These are phyloP conservation scores for Cotesia glomerata DNA, from an alignment of 1,140 invertebrate genomes.

Conservation along the genomic window DNA sequence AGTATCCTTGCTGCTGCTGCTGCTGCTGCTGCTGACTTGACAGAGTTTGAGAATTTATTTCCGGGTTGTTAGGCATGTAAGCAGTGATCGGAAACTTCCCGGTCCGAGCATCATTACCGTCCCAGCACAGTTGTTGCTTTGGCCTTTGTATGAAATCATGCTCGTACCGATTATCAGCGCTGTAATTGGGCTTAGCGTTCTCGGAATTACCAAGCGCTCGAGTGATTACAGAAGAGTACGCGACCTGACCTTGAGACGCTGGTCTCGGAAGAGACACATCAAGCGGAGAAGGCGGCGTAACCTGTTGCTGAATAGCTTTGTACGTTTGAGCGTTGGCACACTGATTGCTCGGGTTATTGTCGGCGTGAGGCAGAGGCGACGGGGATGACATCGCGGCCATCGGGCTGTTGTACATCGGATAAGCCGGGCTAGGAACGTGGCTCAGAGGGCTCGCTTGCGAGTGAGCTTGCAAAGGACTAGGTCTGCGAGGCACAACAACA, in stretches of 20 bases:
- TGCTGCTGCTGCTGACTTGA: conserved; percentile 59
- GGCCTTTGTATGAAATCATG: conserved; percentile 53
- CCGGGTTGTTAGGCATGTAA: conserved; percentile 39
- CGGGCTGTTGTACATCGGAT: conserved; percentile 79
- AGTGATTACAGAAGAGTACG: conserved; percentile 76
- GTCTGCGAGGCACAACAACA: conserved; percentile 69
- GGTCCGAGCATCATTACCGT: conserved; percentile 47
- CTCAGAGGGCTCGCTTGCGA: conserved; percentile 71
- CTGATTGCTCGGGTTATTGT: conserved; percentile 53
- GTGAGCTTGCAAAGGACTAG: conserved; percentile 72
- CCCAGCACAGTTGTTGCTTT: conserved; percentile 49
- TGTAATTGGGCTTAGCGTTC: conserved; percentile 63
- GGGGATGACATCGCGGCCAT: conserved; percentile 76
- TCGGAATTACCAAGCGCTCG: conserved; percentile 69
- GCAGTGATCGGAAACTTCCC: conserved; percentile 45
- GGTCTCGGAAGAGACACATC: conserved; percentile 72
- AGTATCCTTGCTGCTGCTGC: conserved; percentile 63
- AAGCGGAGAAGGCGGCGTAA: conserved; percentile 71
- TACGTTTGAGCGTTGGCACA: conserved; percentile 56
- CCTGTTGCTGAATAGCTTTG: conserved; percentile 62
- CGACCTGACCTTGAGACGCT: conserved; percentile 70
- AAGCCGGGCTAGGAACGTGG: conserved; percentile 76
- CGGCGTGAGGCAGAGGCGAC: conserved; percentile 65
- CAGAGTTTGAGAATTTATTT: conserved; percentile 53
- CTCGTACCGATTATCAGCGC: conserved; percentile 68